phyloP scores from a whole-genome alignment of 2,797 vertebrate species.

The Helostoma temminkii region DNA sequence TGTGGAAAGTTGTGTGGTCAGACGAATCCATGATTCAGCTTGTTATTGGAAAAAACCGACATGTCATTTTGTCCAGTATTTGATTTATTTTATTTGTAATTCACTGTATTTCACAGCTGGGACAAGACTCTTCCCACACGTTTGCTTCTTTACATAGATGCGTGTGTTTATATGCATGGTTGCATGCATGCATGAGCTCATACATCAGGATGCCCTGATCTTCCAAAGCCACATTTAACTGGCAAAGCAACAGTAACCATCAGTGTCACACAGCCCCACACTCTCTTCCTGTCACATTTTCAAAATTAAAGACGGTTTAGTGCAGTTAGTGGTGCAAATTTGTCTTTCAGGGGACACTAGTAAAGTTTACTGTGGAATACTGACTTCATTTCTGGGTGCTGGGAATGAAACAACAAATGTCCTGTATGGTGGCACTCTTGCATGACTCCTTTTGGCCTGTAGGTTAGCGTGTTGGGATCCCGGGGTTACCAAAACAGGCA shows the following conservation, averaged over 20 bases:
- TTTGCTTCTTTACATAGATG: too few species aligned
- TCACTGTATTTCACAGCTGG: constrained; percentile 10
- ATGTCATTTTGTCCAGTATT: too few species aligned
- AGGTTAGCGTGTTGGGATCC: constrained; percentile 19
- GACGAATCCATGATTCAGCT: too few species aligned
- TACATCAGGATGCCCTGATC: constrained; percentile 23
- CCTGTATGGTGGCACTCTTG: constrained; percentile 51
- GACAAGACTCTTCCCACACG: too few species aligned
- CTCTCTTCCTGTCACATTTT: constrained; percentile 61
- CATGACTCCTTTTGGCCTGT: constrained; percentile 47
- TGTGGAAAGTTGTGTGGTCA: too few species aligned
- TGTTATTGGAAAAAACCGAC: too few species aligned
- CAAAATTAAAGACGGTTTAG: constrained; percentile 57
- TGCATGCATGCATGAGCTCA: constrained; percentile 11
- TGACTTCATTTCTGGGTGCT: constrained; percentile 60
- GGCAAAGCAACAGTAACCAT: constrained; percentile 53
- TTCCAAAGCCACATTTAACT: constrained; percentile 44
- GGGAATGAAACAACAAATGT: constrained; percentile 49
- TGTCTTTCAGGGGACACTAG: constrained; percentile 22
- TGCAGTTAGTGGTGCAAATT: constrained; percentile 43
- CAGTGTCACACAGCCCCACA: constrained; percentile 51
- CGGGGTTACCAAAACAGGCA: constrained; percentile 26
- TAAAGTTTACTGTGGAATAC: constrained; percentile 57
- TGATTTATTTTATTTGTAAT: neutral
- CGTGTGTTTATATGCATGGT: neutral